These are phyloP conservation scores for Pomacea maculata DNA, from an alignment of 1,140 invertebrate genomes.

Conservation along the genomic window DNA sequence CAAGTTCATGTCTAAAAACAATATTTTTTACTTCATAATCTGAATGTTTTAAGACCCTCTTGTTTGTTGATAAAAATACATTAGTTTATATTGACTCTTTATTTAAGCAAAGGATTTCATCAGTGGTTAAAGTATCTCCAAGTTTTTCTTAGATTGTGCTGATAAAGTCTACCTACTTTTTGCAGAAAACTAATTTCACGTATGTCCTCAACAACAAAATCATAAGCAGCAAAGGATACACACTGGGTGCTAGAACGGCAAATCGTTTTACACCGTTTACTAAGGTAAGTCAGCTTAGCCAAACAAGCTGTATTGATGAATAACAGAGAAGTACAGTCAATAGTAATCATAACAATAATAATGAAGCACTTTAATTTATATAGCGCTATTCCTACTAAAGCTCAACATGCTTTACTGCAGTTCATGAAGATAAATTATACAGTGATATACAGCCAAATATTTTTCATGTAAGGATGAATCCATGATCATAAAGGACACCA, in stretches of 20 bases:
- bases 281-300: constrained; percentile 32
- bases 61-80: constrained; percentile 1
- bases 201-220: constrained; percentile 54
- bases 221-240: constrained; percentile 57
- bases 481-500: neutral
- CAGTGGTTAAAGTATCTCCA: too few relatives aligned
- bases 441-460: neutral
- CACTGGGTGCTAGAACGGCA: constrained; percentile 59
- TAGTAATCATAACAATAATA: neutral
- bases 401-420: too few relatives aligned
- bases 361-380: neutral
- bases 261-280: constrained; percentile 39
- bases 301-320: neutral
- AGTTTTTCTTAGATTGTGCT: too few relatives aligned
- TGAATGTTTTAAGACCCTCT: neutral
- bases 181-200: constrained; percentile 58
- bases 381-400: neutral
- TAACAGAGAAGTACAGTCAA: neutral
- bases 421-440: too few relatives aligned
- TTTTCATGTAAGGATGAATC: neutral
- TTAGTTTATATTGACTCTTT: constrained; percentile 3
- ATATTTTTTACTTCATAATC: too few relatives aligned
- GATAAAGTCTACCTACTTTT: constrained; percentile 20
- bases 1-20: too few relatives aligned
- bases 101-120: too few relatives aligned